A percentile compares a stretch with the other conserved stretches of the same genome.
Conservation (phyloP, 1,140 invertebrate genomes). For the Drosophila prosaltans region DNA sequence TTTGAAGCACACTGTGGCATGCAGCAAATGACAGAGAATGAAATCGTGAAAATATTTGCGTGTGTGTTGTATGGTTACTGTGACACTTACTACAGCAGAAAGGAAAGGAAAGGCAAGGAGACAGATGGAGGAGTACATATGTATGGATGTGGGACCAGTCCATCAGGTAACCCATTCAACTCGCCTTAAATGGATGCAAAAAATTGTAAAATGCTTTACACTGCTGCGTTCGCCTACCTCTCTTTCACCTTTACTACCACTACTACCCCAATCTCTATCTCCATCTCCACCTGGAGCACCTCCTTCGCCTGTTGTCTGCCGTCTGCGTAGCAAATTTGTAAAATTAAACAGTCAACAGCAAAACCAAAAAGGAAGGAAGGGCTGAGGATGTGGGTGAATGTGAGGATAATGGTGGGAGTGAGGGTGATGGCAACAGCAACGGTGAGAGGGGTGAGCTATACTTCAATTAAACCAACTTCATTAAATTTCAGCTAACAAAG, state of each 20-base stretch:
- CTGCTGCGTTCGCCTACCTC: slow-evolving; percentile 16
- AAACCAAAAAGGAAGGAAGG: slow-evolving; percentile 14
- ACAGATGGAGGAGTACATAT: slow-evolving; percentile 7
- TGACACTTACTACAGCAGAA: slow-evolving; percentile 64
- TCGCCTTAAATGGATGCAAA: slow-evolving; percentile 77
- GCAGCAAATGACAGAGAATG: slow-evolving; percentile 82
- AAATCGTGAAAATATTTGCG: slow-evolving; percentile 82
- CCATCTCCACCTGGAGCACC: background rate
- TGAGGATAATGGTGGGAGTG: slow-evolving; percentile 15
- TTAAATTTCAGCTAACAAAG: slow-evolving; percentile 82
- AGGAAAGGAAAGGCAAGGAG: slow-evolving; percentile 27
- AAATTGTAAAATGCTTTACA: slow-evolving; percentile 65
- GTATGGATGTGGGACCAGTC: slow-evolving; percentile 22
- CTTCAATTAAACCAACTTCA: slow-evolving; percentile 82
- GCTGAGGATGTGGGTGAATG: slow-evolving; percentile 6
- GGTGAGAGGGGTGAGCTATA: slow-evolving; percentile 50
- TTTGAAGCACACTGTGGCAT: slow-evolving; percentile 82
- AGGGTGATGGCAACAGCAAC: background rate
- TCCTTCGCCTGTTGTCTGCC: slow-evolving; percentile 39
- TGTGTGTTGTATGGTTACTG: slow-evolving; percentile 82
- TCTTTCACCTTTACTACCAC: background rate
- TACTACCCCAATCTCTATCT: too few species aligned
- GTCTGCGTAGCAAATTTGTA: slow-evolving; percentile 81
- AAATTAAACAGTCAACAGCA: slow-evolving; percentile 79
- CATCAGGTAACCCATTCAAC: slow-evolving; percentile 46